A percentile compares a stretch with the other conserved stretches of the same genome.
These are phyloP conservation scores for Aricia agestis DNA, from an alignment of 1,140 invertebrate genomes.

Conservation along the genomic window DNA sequence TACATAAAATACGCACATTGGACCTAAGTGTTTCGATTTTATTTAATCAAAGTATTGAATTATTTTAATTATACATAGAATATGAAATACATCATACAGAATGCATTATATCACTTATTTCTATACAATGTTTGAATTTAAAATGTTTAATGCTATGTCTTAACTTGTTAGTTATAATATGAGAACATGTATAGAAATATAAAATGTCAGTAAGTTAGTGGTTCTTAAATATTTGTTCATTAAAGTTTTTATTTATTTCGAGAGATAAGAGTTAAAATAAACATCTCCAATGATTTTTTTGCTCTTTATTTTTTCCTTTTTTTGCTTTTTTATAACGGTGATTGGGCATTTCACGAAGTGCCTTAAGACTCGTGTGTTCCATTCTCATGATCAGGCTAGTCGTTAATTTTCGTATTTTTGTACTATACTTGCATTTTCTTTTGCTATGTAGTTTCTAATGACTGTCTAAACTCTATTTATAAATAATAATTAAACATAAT, in stretches of 20 bases:
- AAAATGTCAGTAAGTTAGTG: constrained; percentile 25
- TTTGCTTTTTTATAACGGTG: constrained; percentile 28
- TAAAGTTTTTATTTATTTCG: constrained; percentile 64
- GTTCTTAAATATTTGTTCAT: constrained; percentile 50
- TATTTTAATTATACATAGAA: neutral
- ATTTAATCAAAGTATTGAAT: constrained; percentile 3
- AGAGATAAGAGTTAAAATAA: constrained; percentile 60
- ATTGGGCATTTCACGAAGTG: constrained; percentile 25
- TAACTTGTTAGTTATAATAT: constrained; percentile 2
- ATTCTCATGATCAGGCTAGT: constrained; percentile 12
- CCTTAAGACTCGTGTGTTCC: constrained; percentile 27
- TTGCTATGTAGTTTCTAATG: neutral
- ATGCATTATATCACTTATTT: neutral
- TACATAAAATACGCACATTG: neutral
- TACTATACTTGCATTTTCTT: neutral
- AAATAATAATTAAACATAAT: no score
- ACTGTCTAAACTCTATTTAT: no score
- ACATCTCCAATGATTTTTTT: constrained; percentile 57
- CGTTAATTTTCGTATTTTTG: neutral
- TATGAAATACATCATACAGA: neutral
- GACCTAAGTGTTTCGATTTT: neutral
- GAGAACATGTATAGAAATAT: constrained; percentile 21
- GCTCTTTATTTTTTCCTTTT: constrained; percentile 39
- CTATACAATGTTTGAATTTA: constrained; percentile 8
- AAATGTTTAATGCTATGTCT: constrained; percentile 20